A percentile compares a stretch with the other conserved stretches of the same genome.
These are phyloP conservation scores for Hartigia nigra DNA, from an alignment of 2,888 invertebrate species.

Conservation along the genomic window DNA sequence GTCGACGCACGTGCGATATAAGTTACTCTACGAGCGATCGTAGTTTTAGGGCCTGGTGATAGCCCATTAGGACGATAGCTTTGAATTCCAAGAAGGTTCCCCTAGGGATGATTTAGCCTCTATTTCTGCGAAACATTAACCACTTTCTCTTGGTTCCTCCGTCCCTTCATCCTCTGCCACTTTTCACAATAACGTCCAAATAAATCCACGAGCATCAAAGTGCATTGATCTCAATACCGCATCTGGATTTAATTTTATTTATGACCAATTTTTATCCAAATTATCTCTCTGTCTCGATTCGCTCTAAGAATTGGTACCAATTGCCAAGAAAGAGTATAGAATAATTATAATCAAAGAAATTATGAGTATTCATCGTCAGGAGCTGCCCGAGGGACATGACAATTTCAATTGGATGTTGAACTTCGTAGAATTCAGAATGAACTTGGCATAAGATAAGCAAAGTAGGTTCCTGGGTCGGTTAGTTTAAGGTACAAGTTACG, in stretches of 20 bases:
- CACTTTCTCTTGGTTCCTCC: not conserved
- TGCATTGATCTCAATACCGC: not conserved
- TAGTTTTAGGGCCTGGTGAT: slow-evolving; percentile 20
- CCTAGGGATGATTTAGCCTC: not conserved
- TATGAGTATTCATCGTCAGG: not conserved
- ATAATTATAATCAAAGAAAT: too few relatives aligned
- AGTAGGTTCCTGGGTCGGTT: not conserved
- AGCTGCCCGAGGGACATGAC: not conserved
- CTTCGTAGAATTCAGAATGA: not conserved
- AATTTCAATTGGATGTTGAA: not conserved
- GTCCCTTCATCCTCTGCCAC: not conserved
- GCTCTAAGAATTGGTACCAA: not conserved
- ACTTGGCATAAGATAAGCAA: not conserved
- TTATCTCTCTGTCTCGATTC: not conserved
- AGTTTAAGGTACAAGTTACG: not conserved
- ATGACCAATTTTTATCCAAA: not conserved
- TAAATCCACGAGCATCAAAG: not conserved
- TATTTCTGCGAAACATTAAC: not conserved
- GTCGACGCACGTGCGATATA: slow-evolving; percentile 26
- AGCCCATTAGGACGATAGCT: slow-evolving; percentile 22
- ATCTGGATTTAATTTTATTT: not conserved
- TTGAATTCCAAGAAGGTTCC: not conserved
- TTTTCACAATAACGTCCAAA: not conserved
- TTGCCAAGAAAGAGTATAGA: too few relatives aligned
- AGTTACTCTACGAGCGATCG: slow-evolving; percentile 20